A percentile compares a stretch with the other conserved stretches of the same genome.
phyloP scores from a whole-genome alignment of 2,888 invertebrate genomes.

The Ypsolopha sequella region DNA sequence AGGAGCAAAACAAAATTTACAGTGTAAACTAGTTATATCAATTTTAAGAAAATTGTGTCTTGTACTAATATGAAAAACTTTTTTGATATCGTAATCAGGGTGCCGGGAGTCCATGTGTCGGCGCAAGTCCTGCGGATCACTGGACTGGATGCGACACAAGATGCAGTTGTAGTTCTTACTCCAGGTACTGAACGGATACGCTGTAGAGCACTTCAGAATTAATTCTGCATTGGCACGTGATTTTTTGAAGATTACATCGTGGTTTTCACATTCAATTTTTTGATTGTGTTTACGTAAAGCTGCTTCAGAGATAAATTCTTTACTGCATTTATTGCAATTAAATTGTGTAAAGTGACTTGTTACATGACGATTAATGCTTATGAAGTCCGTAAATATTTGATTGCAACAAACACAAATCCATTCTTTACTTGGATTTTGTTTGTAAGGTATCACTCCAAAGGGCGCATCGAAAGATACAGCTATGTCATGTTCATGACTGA shows the following conservation, averaged over 20 bases:
- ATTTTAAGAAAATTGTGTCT: conserved; percentile 57
- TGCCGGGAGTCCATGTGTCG: conserved; percentile 44
- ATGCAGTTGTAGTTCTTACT: conserved; percentile 58
- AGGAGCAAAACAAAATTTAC: conserved; percentile 49
- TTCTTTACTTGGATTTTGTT: conserved; percentile 32
- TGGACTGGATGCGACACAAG: conserved; percentile 53
- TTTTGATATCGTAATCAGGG: conserved; percentile 47
- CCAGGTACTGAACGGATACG: conserved; percentile 57
- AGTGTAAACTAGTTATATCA: conserved; percentile 56
- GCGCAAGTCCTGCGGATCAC: conserved; percentile 43
- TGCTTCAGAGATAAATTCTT: conserved; percentile 49
- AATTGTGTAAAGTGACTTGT: conserved; percentile 53
- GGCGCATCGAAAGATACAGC: conserved; percentile 49
- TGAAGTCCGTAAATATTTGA: conserved; percentile 36
- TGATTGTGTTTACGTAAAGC: conserved; percentile 43
- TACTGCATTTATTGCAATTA: conserved; percentile 54
- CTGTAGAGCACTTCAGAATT: conserved; percentile 54
- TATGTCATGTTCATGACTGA: conserved; percentile 42
- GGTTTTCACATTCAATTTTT: conserved; percentile 47
- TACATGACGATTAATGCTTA: conserved; percentile 50
- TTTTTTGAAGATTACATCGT: conserved; percentile 37
- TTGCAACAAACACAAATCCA: conserved; percentile 53
- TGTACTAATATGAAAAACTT: conserved; percentile 57
- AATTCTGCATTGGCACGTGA: conserved; percentile 55
- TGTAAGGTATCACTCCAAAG: conserved; percentile 54